phyloP scores from a whole-genome alignment of 2,888 invertebrate genomes.

The Catocala nupta region DNA sequence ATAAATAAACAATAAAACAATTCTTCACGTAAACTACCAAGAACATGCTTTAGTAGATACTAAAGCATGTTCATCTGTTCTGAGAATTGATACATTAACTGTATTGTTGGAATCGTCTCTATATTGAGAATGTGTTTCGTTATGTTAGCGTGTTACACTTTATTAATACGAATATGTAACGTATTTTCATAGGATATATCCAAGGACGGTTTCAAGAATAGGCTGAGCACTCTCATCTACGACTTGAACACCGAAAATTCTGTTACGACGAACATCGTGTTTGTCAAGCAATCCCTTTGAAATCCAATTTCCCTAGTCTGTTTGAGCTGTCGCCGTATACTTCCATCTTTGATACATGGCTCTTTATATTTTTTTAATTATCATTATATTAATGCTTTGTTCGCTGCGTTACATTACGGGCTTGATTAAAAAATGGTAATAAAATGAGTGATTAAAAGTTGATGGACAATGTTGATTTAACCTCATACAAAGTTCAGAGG shows the following conservation, averaged over 20 bases:
- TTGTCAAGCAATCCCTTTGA: constrained; percentile 54
- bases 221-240: constrained; percentile 45
- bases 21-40: too few relatives aligned
- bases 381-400: neutral
- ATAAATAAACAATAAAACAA: too few relatives aligned
- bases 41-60: too few relatives aligned
- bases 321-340: constrained; percentile 31
- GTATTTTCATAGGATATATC: constrained; percentile 48
- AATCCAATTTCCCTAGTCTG: constrained; percentile 50
- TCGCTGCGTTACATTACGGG: too few relatives aligned
- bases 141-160: constrained; percentile 7
- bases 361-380: constrained; percentile 36
- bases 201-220: constrained; percentile 45
- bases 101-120: too few relatives aligned
- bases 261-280: constrained; percentile 47
- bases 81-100: too few relatives aligned
- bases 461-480: constrained; percentile 17
- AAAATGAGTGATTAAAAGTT: too few relatives aligned
- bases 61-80: too few relatives aligned
- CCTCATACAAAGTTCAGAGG: constrained; percentile 25
- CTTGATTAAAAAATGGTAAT: too few relatives aligned
- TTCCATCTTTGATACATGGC: constrained; percentile 21
- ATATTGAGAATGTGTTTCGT: too few relatives aligned
- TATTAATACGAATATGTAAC: constrained; percentile 29
- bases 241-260: constrained; percentile 49